A percentile compares a stretch with the other conserved stretches of the same genome.
Conservation (phyloP, 2,113 vertebrate genomes). For the Bambusicola thoracicus region DNA sequence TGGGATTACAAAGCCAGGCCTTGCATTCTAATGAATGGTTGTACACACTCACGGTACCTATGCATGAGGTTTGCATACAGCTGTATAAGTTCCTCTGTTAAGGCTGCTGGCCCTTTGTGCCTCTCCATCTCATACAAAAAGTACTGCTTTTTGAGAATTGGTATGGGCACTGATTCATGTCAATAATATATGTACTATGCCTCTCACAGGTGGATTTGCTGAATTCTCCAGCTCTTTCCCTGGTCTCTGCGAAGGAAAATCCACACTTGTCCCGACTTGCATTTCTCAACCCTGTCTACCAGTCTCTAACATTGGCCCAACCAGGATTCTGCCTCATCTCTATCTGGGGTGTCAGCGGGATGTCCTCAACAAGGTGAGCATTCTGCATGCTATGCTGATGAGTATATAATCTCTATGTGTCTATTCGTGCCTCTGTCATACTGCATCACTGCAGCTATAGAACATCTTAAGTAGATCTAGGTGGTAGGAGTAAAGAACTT, state of each 20-base stretch:
- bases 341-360: conserved; percentile 97
- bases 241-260: conserved; percentile 94
- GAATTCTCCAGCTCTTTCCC: conserved; percentile 92
- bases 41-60: background rate
- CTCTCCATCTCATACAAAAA: background rate
- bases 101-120: background rate
- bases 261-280: conserved; percentile 85
- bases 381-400: background rate
- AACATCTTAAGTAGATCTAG: background rate
- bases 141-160: background rate
- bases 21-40: background rate
- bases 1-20: rapidly evolving
- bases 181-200: background rate
- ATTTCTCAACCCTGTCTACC: conserved; percentile 92
- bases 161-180: rapidly evolving
- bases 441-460: background rate
- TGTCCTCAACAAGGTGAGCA: conserved; percentile 91
- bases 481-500: background rate
- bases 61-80: rapidly evolving
- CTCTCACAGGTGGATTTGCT: conserved; percentile 87
- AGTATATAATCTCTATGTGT: background rate
- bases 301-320: conserved; percentile 87
- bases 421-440: background rate
- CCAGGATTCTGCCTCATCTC: conserved; percentile 93
- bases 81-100: background rate